Evolutionary conservation across 37 sponge, comb jelly and placozoan species (phyloP).

Genomic region (Diacarnus erythraeanus): DNA sequence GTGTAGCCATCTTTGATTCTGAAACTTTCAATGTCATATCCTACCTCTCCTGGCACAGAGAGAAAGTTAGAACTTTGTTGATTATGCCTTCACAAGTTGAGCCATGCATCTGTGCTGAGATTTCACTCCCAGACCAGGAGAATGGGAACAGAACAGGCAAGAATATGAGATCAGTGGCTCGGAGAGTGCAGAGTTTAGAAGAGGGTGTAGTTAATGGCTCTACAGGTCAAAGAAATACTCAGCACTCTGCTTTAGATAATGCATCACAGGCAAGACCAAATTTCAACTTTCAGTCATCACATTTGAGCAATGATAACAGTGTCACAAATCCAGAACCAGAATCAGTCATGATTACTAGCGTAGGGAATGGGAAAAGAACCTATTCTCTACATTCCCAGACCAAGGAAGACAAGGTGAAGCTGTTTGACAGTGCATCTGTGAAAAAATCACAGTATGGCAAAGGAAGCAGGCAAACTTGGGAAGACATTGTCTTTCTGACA

Average conservation of each 20-base stretch:
- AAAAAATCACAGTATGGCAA: background rate
- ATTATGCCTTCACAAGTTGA: slow-evolving; percentile 46
- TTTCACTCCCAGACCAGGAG: slow-evolving; percentile 22
- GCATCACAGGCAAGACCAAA: background rate
- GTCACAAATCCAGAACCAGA: slow-evolving; percentile 35
- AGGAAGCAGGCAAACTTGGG: background rate
- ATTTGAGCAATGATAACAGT: slow-evolving; percentile 1
- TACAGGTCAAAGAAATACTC: background rate
- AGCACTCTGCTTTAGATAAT: too few species aligned
- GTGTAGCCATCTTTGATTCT: slow-evolving; percentile 41
- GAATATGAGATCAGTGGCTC: background rate
- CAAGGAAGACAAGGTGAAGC: slow-evolving; percentile 10
- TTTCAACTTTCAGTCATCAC: background rate
- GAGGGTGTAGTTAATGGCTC: background rate
- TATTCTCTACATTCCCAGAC: slow-evolving; percentile 10
- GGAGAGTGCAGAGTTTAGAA: background rate
- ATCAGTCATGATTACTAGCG: slow-evolving; percentile 29
- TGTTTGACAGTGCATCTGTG: slow-evolving; percentile 15
- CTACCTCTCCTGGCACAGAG: slow-evolving; percentile 36
- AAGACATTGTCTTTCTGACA: slow-evolving; percentile 19
- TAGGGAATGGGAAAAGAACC: slow-evolving; percentile 53
- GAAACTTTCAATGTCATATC: slow-evolving; percentile 9
- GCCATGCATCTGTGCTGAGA: slow-evolving; percentile 67
- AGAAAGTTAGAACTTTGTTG: slow-evolving; percentile 57
- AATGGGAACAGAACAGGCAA: background rate